phyloP scores from a whole-genome alignment of 2,888 invertebrate species.

The Leucoma salicis region DNA sequence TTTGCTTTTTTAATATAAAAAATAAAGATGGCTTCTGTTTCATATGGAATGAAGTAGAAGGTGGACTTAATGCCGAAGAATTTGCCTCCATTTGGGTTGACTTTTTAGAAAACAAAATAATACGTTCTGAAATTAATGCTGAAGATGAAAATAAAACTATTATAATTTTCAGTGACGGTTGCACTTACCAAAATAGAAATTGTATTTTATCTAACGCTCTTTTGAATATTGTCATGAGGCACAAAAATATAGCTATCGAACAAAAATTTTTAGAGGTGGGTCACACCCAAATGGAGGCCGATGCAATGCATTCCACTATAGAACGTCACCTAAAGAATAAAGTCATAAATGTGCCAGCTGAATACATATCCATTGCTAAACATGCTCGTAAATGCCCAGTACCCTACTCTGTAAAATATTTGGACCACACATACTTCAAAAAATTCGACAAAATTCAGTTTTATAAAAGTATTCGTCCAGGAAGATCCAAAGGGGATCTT shows the following conservation, averaged over 20 bases:
- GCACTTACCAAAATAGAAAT: conserved; percentile 8
- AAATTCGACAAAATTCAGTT: not conserved
- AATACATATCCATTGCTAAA: conserved; percentile 7
- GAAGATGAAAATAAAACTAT: conserved; percentile 1
- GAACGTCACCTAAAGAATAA: conserved; percentile 2
- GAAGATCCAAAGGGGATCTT: conserved; percentile 10
- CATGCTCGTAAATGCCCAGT: not conserved
- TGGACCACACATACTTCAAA: conserved; percentile 12
- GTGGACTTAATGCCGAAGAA: conserved; percentile 19
- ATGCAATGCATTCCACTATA: conserved; percentile 4
- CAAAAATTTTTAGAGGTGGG: conserved; percentile 4
- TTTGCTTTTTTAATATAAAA: conserved; percentile 11
- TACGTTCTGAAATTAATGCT: not conserved
- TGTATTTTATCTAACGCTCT: conserved; percentile 6
- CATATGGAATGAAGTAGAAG: conserved; percentile 21
- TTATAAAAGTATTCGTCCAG: not conserved
- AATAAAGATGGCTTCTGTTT: conserved; percentile 20
- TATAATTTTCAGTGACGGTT: conserved; percentile 1
- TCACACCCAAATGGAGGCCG: conserved; percentile 3
- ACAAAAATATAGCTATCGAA: conserved; percentile 1
- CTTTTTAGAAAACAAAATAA: conserved; percentile 9
- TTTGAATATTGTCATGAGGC: not conserved
- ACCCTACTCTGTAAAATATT: conserved; percentile 7
- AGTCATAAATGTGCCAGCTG: conserved; percentile 9
- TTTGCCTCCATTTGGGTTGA: conserved; percentile 17